These are phyloP conservation scores for Electrona antarctica DNA, from an alignment of 2,113 vertebrate species.

Conservation along the genomic window DNA sequence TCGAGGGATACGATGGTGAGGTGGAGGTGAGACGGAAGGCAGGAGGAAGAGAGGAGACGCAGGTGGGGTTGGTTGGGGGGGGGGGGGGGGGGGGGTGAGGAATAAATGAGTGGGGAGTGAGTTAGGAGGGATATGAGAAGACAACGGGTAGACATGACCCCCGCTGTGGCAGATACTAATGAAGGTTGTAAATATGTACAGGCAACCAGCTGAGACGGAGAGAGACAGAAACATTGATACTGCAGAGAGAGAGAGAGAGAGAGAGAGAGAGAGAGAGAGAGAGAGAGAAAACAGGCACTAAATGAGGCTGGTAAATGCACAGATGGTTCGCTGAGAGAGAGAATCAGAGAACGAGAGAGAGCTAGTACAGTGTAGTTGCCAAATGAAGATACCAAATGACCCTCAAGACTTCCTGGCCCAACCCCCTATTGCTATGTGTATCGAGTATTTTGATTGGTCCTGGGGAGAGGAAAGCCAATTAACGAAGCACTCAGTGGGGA, in stretches of 20 bases:
- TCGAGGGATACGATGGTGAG: no score
- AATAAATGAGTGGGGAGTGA: neutral
- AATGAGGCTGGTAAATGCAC: conserved; percentile 27
- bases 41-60: neutral
- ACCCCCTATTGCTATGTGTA: conserved; percentile 38
- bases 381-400: conserved; percentile 7
- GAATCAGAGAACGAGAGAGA: neutral
- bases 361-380: neutral
- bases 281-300: neutral
- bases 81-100: neutral
- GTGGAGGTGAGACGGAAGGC: neutral
- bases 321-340: neutral
- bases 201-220: neutral
- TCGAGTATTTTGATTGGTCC: conserved; percentile 49
- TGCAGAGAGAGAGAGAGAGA: neutral
- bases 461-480: conserved; percentile 43
- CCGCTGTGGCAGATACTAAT: neutral
- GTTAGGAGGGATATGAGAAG: neutral
- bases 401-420: conserved; percentile 10
- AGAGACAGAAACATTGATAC: neutral
- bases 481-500: conserved; percentile 38
- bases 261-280: neutral
- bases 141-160: neutral
- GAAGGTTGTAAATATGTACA: no score
- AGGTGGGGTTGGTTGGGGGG: neutral